Conservation (phyloP, 2,113 vertebrate species). For the Peucedramus taeniatus region DNA sequence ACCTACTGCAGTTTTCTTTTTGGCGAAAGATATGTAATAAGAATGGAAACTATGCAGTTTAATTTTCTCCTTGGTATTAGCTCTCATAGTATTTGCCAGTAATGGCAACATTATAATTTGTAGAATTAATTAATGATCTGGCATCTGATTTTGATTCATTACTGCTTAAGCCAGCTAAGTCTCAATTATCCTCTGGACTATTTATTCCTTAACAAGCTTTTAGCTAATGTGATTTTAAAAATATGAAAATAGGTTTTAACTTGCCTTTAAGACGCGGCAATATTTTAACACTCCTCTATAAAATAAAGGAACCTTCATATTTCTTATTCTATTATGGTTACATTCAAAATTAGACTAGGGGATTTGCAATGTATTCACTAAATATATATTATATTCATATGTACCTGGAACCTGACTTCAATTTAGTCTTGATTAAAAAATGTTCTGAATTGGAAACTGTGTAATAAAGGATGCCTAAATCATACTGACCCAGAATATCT, state of each 20-base stretch:
- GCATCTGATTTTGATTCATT: constrained; percentile 72
- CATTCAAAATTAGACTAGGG: constrained; percentile 10
- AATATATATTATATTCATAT: constrained; percentile 43
- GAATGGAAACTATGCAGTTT: constrained; percentile 26
- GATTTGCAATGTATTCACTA: constrained; percentile 22
- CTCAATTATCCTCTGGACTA: constrained; percentile 67
- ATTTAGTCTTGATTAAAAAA: constrained; percentile 68
- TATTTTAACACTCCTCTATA: constrained; percentile 17
- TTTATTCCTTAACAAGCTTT: constrained; percentile 72
- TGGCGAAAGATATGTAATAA: background rate
- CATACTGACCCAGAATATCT: constrained; percentile 62
- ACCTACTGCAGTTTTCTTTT: background rate
- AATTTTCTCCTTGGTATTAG: constrained; percentile 56
- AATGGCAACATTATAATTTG: constrained; percentile 66
- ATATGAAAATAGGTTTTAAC: constrained; percentile 58
- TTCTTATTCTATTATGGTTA: background rate
- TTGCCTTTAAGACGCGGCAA: constrained; percentile 34
- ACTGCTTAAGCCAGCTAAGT: constrained; percentile 69
- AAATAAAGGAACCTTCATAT: constrained; percentile 11
- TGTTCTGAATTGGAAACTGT: constrained; percentile 62
- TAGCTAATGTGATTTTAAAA: constrained; percentile 67
- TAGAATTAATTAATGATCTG: constrained; percentile 72
- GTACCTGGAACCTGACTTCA: constrained; percentile 49
- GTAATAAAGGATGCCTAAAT: constrained; percentile 60
- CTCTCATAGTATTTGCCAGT: constrained; percentile 42